phyloP scores from a whole-genome alignment of 2,113 vertebrate genomes.

The Percopsis transmontana region DNA sequence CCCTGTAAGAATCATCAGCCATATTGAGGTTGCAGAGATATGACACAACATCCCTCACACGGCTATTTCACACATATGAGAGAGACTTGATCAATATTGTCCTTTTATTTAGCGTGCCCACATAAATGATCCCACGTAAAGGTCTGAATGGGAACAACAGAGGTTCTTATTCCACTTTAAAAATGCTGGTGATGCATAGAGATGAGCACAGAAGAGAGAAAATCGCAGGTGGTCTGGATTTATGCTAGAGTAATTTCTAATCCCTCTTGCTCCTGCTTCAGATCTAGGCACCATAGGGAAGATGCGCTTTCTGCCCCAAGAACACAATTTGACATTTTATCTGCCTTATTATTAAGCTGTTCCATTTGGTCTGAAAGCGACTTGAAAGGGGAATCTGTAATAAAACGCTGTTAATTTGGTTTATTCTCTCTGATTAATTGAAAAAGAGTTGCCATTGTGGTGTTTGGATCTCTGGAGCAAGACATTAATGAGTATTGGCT shows the following conservation, averaged over 20 bases:
- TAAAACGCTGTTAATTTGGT: not conserved
- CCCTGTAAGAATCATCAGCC: slow-evolving; percentile 18
- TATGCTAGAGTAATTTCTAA: not conserved
- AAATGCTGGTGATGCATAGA: not conserved
- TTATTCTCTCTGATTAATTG: not conserved
- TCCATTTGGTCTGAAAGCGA: not conserved
- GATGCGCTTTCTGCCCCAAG: not conserved
- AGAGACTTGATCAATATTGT: not conserved
- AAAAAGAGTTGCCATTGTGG: not conserved
- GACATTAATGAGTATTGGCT: not conserved
- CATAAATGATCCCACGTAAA: not conserved
- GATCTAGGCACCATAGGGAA: not conserved
- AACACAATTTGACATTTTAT: not conserved
- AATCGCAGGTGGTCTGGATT: not conserved
- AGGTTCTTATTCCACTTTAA: not conserved
- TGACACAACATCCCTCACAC: not conserved
- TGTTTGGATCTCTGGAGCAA: slow-evolving; percentile 1
- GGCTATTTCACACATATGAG: not conserved
- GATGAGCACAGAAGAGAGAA: not conserved
- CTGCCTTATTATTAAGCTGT: not conserved
- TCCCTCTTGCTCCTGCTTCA: not conserved
- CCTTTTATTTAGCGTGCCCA: not conserved
- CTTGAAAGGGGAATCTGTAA: not conserved
- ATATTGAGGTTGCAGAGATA: slow-evolving; percentile 23
- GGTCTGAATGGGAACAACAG: not conserved